These are phyloP conservation scores for Crioceris asparagi DNA, from an alignment of 2,888 invertebrate species.

Conservation along the genomic window DNA sequence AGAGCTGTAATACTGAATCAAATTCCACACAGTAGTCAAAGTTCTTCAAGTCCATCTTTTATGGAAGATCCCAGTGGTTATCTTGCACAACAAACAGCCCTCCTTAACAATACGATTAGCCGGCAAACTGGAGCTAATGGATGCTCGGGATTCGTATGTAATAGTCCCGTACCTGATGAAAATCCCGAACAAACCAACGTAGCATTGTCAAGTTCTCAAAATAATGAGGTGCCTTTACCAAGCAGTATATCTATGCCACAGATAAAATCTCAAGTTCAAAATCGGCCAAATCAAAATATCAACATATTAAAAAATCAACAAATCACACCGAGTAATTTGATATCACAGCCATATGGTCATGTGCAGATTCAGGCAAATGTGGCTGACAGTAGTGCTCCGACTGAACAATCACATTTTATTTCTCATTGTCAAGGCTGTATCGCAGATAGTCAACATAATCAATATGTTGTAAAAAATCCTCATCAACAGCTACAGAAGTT, in stretches of 20 bases:
- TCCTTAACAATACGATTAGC: constrained; percentile 73
- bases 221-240: constrained; percentile 37
- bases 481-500: constrained; percentile 8
- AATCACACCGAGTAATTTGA: constrained; percentile 17
- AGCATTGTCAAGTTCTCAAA: constrained; percentile 28
- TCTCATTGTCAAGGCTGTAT: constrained; percentile 48
- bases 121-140: constrained; percentile 43
- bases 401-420: constrained; percentile 22
- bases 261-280: constrained; percentile 25
- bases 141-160: constrained; percentile 31
- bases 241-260: constrained; percentile 33
- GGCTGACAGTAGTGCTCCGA: constrained; percentile 29
- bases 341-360: constrained; percentile 16
- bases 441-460: constrained; percentile 39
- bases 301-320: constrained; percentile 25
- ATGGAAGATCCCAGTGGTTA: constrained; percentile 88
- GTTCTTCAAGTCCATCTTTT: constrained; percentile 57
- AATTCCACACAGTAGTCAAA: constrained; percentile 26
- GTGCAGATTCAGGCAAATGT: constrained; percentile 8
- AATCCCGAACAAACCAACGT: constrained; percentile 24
- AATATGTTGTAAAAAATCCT: constrained; percentile 20
- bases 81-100: constrained; percentile 79
- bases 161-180: constrained; percentile 28
- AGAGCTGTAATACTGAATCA: constrained; percentile 32
- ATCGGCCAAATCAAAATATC: constrained; percentile 22